Evolutionary conservation across 2,888 invertebrate species (phyloP).

Genomic region (Gibbula magus): DNA sequence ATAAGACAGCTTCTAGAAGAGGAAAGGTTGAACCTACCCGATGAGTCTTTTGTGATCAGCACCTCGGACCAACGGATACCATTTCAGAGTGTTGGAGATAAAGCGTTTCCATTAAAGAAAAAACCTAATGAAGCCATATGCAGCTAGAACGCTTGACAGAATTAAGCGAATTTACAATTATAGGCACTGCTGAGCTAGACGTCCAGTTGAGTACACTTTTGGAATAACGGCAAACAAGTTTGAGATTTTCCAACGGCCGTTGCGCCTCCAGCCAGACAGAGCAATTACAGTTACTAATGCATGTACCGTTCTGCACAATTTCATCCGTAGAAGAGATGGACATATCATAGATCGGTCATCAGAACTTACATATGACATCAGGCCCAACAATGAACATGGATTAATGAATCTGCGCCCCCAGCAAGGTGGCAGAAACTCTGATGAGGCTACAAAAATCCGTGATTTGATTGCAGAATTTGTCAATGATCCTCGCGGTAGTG

Average conservation of each 20-base stretch:
- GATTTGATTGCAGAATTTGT: not conserved
- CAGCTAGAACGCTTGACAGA: not conserved
- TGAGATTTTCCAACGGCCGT: constrained; percentile 15
- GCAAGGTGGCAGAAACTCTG: not conserved
- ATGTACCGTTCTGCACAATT: constrained; percentile 11
- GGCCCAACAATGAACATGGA: not conserved
- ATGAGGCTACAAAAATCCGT: not conserved
- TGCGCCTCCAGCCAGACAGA: constrained; percentile 4
- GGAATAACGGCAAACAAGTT: constrained; percentile 4
- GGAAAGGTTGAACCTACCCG: constrained; percentile 16
- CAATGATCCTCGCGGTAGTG: not conserved
- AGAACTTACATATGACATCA: not conserved
- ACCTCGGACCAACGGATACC: constrained; percentile 4
- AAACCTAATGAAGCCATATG: constrained; percentile 6
- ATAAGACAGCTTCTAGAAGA: not conserved
- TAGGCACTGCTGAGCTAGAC: constrained; percentile 6
- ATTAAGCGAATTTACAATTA: not conserved
- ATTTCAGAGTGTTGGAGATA: constrained; percentile 17
- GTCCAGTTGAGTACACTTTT: constrained; percentile 19
- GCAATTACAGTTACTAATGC: constrained; percentile 13
- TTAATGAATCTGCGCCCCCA: not conserved
- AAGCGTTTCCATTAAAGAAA: constrained; percentile 29
- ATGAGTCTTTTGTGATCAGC: constrained; percentile 15
- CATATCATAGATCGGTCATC: constrained; percentile 6
- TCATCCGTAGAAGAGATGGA: constrained; percentile 16